Evolutionary conservation across 2,888 invertebrate species (phyloP).

Genomic region (Lasioglossum pauxillum): DNA sequence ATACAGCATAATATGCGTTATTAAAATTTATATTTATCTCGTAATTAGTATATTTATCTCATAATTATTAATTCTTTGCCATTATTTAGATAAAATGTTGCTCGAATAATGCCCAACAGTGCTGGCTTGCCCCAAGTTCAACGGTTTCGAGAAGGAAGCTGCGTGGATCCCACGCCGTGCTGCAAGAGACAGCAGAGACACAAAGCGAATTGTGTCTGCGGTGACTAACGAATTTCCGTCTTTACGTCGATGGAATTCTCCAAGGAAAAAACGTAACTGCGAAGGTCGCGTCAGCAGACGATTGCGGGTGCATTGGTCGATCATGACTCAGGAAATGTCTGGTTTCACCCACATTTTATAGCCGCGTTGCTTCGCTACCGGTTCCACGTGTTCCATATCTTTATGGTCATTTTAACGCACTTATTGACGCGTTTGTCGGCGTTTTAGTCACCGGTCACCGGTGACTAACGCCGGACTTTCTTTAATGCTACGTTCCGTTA

Average conservation of each 20-base stretch:
- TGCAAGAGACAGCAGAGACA: not conserved
- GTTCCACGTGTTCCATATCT: constrained; percentile 6
- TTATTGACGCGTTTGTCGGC: not conserved
- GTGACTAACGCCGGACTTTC: not conserved
- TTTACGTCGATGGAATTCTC: constrained; percentile 24
- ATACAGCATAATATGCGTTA: too few species aligned
- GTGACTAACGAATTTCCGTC: constrained; percentile 39
- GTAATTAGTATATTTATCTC: too few species aligned
- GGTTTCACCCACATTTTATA: constrained; percentile 32
- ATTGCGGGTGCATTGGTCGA: constrained; percentile 46
- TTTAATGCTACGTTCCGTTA: too few species aligned
- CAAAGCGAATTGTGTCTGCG: not conserved
- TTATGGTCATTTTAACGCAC: not conserved
- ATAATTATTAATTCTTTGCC: too few species aligned
- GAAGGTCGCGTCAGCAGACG: constrained; percentile 37
- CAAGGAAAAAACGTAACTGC: constrained; percentile 47
- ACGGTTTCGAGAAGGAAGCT: not conserved
- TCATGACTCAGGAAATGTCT: constrained; percentile 52
- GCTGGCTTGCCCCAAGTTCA: not conserved
- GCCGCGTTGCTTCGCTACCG: not conserved
- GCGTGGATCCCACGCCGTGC: not conserved
- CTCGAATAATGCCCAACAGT: not conserved
- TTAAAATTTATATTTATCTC: too few species aligned
- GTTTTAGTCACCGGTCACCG: not conserved
- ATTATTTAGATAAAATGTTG: too few species aligned